Conservation (phyloP, 2,113 vertebrate genomes). For the Diadophis punctatus region DNA sequence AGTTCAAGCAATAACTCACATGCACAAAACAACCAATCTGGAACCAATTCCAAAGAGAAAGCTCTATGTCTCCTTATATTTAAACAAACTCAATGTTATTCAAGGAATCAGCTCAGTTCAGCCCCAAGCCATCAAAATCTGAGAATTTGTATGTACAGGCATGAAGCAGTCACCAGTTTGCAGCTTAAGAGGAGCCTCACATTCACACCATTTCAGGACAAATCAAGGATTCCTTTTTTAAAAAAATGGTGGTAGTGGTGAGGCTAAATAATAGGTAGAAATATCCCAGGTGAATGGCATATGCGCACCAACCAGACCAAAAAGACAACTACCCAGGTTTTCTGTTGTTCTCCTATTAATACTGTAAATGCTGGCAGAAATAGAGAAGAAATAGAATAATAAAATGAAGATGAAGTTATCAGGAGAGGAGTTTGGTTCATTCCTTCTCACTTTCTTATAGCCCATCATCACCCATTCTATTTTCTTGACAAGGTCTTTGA, state of each 20-base stretch:
- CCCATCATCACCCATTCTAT: neutral
- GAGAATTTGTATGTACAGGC: neutral
- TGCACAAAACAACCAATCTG: neutral
- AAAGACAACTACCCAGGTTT: neutral
- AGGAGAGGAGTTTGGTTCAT: neutral
- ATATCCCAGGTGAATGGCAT: neutral
- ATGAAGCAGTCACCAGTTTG: neutral
- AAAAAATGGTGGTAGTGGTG: neutral
- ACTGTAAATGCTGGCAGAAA: neutral
- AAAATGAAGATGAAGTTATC: neutral
- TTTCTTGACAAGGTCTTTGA: slow-evolving; percentile 9
- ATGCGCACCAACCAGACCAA: neutral
- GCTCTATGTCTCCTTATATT: neutral
- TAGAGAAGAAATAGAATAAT: neutral
- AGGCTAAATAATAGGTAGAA: neutral
- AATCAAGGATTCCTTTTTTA: neutral
- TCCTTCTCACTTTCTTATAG: neutral
- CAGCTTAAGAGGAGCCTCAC: neutral
- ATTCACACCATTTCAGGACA: neutral
- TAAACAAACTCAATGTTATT: neutral
- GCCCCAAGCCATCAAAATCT: neutral
- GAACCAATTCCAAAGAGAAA: neutral
- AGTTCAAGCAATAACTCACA: neutral
- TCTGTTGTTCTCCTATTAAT: neutral
- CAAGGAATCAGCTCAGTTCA: neutral